Evolutionary conservation across 92 coral and sea anemone species (phyloP), one percentile per base, ranked within the genome.

Genomic region (Umimayanthus chanpuru): DNA sequence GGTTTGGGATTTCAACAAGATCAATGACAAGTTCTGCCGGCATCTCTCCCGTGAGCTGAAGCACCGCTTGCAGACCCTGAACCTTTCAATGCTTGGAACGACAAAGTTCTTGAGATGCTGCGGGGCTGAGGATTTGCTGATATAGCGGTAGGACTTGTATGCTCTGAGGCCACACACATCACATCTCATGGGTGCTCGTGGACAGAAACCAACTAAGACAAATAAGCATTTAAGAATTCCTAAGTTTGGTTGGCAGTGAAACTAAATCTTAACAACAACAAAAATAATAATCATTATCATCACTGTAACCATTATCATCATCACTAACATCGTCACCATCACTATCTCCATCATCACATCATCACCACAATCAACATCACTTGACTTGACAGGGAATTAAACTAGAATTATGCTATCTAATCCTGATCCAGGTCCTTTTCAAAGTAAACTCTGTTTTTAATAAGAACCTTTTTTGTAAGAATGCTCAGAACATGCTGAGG

Each of bases 81-180:
- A 84, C 44, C 96, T 91, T 39, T 97, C 97, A 76, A 85, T 73
- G 76, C 92, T 93, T 23, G 98, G 95, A 23, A 93, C 92, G 72
- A 97, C 93, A 77, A 96, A 96, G 80, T 89, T 90, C 76, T 94
- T 94, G 18, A 97, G 89, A 79, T 97, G 98, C 0, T 80, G 70
- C 9, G 99, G 99, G 5, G 99, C 99, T 66, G 90, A 90, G 70
- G 92, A 87, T 53, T 95, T 95, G 85, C 89, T 97, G 77, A 92
- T 84, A 88, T 92, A 97, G n/a, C 99, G 99, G 56, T 97, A 97
- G 32, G 97, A 95, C 78, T 95, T 97, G 90, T 91, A 95, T 12
- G 92, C 97, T 58, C 98, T 93, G 16, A 97, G 87, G 20, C 98
- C 98, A 85, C 99, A 97, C 26, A 97, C 98, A 58, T 96, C 98